Percentiles rank a stretch among this genome's conserved stretches.
phyloP scores from a whole-genome alignment of 2,113 vertebrate genomes.

The Prunella himalayana region DNA sequence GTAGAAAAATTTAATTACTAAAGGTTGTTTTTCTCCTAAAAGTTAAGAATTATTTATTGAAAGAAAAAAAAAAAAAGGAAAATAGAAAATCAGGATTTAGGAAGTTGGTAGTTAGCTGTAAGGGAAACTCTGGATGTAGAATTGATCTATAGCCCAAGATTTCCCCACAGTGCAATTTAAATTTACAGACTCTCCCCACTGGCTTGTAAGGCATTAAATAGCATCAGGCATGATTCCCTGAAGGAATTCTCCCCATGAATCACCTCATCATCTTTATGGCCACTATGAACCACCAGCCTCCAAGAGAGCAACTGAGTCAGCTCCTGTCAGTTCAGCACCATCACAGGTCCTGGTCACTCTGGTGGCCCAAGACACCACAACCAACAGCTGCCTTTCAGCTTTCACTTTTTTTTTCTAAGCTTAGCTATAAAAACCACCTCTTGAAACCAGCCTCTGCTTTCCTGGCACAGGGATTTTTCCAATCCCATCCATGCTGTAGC shows the following conservation, averaged over 20 bases:
- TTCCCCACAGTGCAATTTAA: background rate
- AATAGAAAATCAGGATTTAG: background rate
- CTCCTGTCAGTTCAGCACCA: background rate
- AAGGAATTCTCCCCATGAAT: background rate
- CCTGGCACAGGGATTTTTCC: background rate
- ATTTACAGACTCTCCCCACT: background rate
- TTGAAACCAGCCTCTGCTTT: background rate
- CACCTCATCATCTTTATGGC: background rate
- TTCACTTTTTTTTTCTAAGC: background rate
- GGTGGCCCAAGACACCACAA: background rate
- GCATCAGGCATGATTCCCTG: background rate
- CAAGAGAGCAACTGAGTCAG: fast-evolving
- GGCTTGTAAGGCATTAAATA: background rate
- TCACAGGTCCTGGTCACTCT: too few species aligned
- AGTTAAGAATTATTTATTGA: background rate
- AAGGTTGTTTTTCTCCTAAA: background rate
- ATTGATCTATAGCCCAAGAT: background rate
- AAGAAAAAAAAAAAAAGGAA: background rate
- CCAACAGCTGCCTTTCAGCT: background rate
- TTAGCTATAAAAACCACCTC: background rate
- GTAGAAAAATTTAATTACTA: background rate
- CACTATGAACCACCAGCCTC: fast-evolving
- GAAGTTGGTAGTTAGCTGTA: background rate
- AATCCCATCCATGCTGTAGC: background rate
- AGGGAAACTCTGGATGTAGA: background rate